A percentile compares a stretch with the other conserved stretches of the same genome.
phyloP scores from a whole-genome alignment of 2,888 invertebrate genomes.

The Drosophila aldrichi region DNA sequence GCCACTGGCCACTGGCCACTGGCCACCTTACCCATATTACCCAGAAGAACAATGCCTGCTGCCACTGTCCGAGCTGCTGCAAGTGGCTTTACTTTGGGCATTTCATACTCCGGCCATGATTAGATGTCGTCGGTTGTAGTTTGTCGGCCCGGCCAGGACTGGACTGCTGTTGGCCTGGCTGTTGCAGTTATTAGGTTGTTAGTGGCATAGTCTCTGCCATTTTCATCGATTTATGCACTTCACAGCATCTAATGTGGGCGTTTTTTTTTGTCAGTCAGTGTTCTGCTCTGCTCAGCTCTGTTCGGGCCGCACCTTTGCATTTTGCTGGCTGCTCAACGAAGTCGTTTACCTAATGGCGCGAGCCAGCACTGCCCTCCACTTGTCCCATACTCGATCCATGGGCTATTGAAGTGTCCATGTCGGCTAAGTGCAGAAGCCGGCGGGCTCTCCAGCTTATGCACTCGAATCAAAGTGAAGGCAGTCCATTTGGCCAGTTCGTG shows the following conservation, averaged over 20 bases:
- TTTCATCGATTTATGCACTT: conserved; percentile 82
- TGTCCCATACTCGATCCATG: not conserved
- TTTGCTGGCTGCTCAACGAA: conserved; percentile 23
- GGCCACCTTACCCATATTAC: conserved; percentile 60
- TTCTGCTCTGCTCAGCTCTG: not conserved
- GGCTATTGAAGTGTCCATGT: conserved; percentile 2
- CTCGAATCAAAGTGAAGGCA: conserved; percentile 7
- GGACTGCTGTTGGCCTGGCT: conserved; percentile 48
- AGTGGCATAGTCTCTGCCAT: conserved; percentile 78
- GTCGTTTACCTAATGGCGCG: conserved; percentile 68
- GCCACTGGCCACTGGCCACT: conserved; percentile 24
- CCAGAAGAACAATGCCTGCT: conserved; percentile 75
- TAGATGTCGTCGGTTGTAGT: conserved; percentile 73
- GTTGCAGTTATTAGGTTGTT: conserved; percentile 82
- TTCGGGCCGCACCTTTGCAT: conserved; percentile 21
- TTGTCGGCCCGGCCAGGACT: conserved; percentile 11
- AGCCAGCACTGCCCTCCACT: conserved; percentile 37
- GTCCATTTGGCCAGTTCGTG: not conserved
- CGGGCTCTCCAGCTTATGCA: conserved; percentile 8
- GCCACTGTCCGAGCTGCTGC: conserved; percentile 54
- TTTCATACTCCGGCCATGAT: conserved; percentile 67
- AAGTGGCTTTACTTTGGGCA: conserved; percentile 78
- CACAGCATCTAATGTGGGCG: conserved; percentile 72
- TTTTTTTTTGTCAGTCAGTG: not conserved
- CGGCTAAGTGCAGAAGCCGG: conserved; percentile 5